Base-by-base conservation (phyloP, 2,113 vertebrate genomes). In the Salminus brasiliensis region DNA sequence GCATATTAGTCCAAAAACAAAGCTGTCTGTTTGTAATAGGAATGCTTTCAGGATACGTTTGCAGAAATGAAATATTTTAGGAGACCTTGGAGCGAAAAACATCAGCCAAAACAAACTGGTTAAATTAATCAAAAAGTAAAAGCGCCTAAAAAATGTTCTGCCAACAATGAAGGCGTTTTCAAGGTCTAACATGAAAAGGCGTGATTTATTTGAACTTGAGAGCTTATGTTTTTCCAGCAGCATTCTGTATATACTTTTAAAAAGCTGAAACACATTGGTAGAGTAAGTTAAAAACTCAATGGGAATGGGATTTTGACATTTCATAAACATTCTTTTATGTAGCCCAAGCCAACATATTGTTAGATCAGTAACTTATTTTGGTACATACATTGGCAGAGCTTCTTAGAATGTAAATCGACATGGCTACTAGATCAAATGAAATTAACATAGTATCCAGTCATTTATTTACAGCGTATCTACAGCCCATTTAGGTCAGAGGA, bases 11-110 rank as follows among this genome's bases (percentile, higher is more conserved):
- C 15, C 6, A 76, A 21, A 39, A 21, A 41, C 1, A 15, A 5
- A 9, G 4, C 21, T 21, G 55, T 34, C 3, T 36, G 53, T 66
- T 57, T 25, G 9, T 71, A 77, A 65, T 18, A 15, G 67, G 76
- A 81, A 36, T 70, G 29, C 81, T 85, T 85, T 84, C 60, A 83
- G 47, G 75, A 7, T 18, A 45, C 29, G 32, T 36, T 34, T 10
- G 5, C 12, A 72, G 21, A 53, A 55, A 45, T 13, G 18, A 34
- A 32, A 62, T 62, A 43, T 74, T 75, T 63, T 21, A 4, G 12
- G 30, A 6, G 30, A 49, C 6, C 62, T 32, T 34, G 39, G n/a
- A 45, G 36, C 60, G 29, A 6, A 5, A 3, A 23, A n/a, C n/a
- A n/a, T n/a, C n/a, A 39, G 32, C n/a, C 39, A 41, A 21, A 23